Evolutionary conservation across 1,140 invertebrate genomes (phyloP).

Genomic region (Rhyacophila brunnea): DNA sequence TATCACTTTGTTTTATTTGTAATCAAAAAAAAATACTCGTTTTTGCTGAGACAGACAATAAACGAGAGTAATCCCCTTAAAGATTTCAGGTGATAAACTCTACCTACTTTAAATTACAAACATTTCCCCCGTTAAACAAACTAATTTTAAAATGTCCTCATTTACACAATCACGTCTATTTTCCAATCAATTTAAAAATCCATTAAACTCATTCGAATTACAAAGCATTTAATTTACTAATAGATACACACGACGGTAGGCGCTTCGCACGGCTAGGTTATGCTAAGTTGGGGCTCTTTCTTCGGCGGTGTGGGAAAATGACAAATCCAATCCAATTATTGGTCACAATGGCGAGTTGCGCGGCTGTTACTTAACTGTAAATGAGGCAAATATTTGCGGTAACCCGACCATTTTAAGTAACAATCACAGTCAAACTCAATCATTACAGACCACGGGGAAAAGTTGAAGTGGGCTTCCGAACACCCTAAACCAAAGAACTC

Average conservation of each 20-base stretch:
- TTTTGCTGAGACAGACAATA: too few species aligned
- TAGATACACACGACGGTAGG: conserved; percentile 6
- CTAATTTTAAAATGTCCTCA: conserved; percentile 18
- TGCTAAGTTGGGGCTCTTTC: conserved; percentile 13
- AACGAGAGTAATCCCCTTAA: too few species aligned
- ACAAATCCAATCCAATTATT: conserved; percentile 35
- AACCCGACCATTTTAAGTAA: conserved; percentile 31
- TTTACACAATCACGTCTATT: conserved; percentile 4
- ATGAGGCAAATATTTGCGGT: conserved; percentile 34
- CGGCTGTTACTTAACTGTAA: conserved; percentile 31
- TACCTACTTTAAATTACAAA: too few species aligned
- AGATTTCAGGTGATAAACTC: too few species aligned
- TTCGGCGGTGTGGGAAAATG: conserved; percentile 20
- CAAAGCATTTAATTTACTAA: conserved; percentile 30
- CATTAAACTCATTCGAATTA: conserved; percentile 13
- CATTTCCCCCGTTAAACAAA: conserved; percentile 22
- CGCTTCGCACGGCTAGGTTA: background rate
- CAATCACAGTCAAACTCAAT: conserved; percentile 29
- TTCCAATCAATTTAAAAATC: conserved; percentile 28
- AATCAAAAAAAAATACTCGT: too few species aligned
- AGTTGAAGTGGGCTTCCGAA: background rate
- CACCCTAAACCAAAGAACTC: background rate
- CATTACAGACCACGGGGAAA: conserved; percentile 14
- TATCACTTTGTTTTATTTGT: too few species aligned
- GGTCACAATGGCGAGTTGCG: conserved; percentile 15